Base-by-base conservation (phyloP, 2,888 invertebrate species). In the Euplagia quadripunctaria region DNA sequence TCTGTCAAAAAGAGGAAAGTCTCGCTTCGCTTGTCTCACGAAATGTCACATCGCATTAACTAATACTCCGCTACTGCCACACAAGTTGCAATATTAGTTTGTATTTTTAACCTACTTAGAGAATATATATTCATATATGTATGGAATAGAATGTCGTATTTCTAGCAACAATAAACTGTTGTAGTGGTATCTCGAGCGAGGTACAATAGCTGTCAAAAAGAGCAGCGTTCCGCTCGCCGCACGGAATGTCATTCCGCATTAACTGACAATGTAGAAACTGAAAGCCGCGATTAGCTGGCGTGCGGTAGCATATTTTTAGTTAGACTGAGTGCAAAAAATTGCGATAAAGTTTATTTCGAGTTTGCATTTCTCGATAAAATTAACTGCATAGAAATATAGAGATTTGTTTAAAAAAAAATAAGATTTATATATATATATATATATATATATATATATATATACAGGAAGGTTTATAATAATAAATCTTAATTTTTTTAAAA, bases 231-330 rank as follows among this genome's bases (percentile, higher is more conserved):
- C 71, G 73, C 70, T 68, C 71, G 71, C 63, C 67, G 42, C 66
- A 58, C 71, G 58, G 73, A 69, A 69, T 77, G 74, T 76, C 75
- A 77, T 69, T 73, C 74, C 63, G 70, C 74, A 73, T 79, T 74
- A 77, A 69, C 71, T 72, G 74, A 76, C 77, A 72, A 64, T 67
- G 55, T n/a, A 52, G 72, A 66, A 64, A 72, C 68, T 52, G 70
- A 55, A 46, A 65, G 69, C 46, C 52, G 49, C 64, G 71, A 74
- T 74, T 74, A 70, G 71, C 49, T 66, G 43, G 49, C 64, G 49
- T 16, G 42, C 51, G 51, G 64, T 70, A 67, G 69, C 52, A 20
- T 55, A 68, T 68, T 74, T 68, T 52, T 64, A 71, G 58, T 68
- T 66, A 17, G 41, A 64, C n/a, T 12, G 46, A 52, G 42, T 66